These are phyloP conservation scores for Dendronephthya gigantea DNA, from an alignment of 64 coral and sea anemone genomes.

Conservation along the genomic window DNA sequence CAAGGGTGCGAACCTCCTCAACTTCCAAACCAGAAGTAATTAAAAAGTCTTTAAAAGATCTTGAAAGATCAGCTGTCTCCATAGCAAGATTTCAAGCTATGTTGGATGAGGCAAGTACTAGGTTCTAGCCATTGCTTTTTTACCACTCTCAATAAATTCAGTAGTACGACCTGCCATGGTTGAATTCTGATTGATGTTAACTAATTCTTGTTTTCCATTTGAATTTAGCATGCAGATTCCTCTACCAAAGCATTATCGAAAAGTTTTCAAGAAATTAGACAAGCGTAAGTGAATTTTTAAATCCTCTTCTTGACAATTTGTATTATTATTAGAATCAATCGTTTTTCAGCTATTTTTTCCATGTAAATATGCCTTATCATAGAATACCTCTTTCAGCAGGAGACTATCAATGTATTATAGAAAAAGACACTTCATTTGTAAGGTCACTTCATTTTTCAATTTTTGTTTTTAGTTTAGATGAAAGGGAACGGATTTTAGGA, in stretches of 20 bases:
- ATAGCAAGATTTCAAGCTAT: constrained; percentile 75
- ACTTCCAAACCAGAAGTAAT: constrained; percentile 55
- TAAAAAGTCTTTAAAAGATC: constrained; percentile 74
- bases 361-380: too few species aligned
- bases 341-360: too few species aligned
- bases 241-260: not conserved
- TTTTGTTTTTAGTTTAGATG: not conserved
- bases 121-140: not conserved
- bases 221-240: not conserved
- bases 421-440: too few species aligned
- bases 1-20: not conserved
- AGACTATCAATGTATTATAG: too few species aligned
- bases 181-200: too few species aligned
- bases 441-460: too few species aligned
- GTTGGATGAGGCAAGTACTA: constrained; percentile 62
- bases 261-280: not conserved
- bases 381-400: too few species aligned
- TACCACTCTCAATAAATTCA: too few species aligned
- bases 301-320: not conserved
- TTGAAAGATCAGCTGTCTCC: constrained; percentile 73
- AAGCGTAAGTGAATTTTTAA: constrained; percentile 6
- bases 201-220: too few species aligned
- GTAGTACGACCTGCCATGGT: too few species aligned
- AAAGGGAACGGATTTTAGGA: not conserved
- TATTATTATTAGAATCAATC: too few species aligned